Evolutionary conservation across 53 echinoderm and acorn worm species (phyloP).

Genomic region (Crossaster papposus): DNA sequence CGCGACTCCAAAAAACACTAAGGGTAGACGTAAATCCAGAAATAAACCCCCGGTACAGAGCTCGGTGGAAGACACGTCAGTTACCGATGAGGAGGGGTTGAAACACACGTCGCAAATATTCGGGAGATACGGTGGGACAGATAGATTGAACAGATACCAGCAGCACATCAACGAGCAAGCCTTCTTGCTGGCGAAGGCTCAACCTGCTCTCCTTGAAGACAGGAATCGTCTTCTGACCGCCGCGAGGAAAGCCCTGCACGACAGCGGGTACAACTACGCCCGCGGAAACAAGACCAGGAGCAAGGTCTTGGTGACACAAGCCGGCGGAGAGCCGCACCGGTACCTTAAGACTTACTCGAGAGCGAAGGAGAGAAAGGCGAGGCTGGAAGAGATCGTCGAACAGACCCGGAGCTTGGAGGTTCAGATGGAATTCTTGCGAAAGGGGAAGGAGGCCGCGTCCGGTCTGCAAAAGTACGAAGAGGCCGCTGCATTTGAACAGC

Average conservation of each 20-base stretch:
- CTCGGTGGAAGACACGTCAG: background rate
- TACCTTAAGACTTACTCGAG: background rate
- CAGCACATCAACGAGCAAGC: conserved; percentile 30
- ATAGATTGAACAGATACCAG: conserved; percentile 46
- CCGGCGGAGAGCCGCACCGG: background rate
- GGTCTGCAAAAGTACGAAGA: conserved; percentile 24
- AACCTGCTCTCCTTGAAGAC: conserved; percentile 21
- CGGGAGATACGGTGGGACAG: conserved; percentile 44
- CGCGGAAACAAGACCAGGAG: conserved; percentile 49
- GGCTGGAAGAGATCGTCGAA: conserved; percentile 32
- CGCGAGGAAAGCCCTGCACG: conserved; percentile 40
- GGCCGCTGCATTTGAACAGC: conserved; percentile 60
- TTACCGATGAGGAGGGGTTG: conserved; percentile 26
- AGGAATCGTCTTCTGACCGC: conserved; percentile 32
- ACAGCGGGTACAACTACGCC: conserved; percentile 49
- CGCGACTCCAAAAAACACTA: background rate
- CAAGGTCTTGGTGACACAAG: conserved; percentile 31
- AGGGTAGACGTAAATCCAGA: background rate
- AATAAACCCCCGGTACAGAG: background rate
- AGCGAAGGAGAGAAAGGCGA: background rate
- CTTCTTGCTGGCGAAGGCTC: conserved; percentile 13
- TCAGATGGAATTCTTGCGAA: conserved; percentile 17
- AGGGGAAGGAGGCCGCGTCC: background rate
- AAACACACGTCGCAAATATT: conserved; percentile 51
- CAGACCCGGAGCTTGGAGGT: conserved; percentile 9